Percentiles rank a stretch among this genome's conserved stretches.
These are phyloP conservation scores for Allobates femoralis DNA, from an alignment of 2,797 vertebrate species.

Conservation along the genomic window DNA sequence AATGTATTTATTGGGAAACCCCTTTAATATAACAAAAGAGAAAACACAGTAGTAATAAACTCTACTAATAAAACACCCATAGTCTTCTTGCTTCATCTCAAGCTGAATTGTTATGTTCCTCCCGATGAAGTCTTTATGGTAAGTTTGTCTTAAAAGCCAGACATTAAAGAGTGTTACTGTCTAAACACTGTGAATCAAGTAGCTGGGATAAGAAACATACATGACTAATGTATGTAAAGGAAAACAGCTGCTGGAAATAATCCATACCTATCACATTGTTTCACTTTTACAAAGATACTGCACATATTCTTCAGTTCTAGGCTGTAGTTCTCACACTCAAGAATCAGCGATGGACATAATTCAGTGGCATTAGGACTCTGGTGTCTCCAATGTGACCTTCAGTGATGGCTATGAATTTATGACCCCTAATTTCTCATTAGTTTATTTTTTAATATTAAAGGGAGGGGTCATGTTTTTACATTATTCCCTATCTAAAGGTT, in stretches of 20 bases:
- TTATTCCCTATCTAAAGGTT: too few species aligned
- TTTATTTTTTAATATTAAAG: too few species aligned
- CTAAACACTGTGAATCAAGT: constrained; percentile 31
- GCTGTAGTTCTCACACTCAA: neutral
- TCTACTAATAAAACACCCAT: neutral
- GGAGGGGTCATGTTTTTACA: too few species aligned
- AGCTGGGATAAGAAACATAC: neutral
- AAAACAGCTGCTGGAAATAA: neutral
- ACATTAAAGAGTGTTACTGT: constrained; percentile 43
- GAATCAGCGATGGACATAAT: neutral
- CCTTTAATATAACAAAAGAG: neutral
- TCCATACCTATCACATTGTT: neutral
- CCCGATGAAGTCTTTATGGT: neutral
- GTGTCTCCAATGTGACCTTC: neutral
- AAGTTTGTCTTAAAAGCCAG: constrained; percentile 3
- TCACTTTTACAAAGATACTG: neutral
- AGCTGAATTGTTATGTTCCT: neutral
- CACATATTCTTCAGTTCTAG: neutral
- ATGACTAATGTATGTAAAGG: neutral
- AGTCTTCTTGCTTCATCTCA: neutral
- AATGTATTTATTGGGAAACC: too few species aligned
- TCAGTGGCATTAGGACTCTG: neutral
- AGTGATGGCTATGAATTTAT: neutral
- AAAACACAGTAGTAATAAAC: neutral
- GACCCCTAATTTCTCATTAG: too few species aligned